These are phyloP conservation scores for Aspiorhynchus laticeps DNA, from an alignment of 2,113 vertebrate species.

Conservation along the genomic window DNA sequence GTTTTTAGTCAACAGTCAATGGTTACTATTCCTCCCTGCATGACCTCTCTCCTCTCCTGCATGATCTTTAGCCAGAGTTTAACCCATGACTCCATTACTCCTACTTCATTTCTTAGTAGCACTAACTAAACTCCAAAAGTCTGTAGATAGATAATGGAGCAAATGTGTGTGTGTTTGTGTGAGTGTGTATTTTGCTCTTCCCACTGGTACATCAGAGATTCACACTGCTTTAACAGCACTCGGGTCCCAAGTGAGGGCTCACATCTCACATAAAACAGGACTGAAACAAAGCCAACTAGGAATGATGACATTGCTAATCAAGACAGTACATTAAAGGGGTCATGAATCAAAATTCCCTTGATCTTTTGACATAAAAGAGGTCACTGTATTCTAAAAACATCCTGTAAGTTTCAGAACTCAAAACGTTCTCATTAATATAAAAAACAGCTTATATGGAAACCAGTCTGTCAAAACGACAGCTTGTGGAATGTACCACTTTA, in stretches of 20 bases:
- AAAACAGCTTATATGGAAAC: no score
- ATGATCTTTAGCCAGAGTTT: not conserved
- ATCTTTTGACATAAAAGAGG: no score
- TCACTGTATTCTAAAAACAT: no score
- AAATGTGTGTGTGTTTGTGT: not conserved
- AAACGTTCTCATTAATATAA: no score
- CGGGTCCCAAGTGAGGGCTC: not conserved
- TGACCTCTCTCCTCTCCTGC: not conserved
- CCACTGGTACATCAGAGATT: not conserved
- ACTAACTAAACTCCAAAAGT: constrained; percentile 7
- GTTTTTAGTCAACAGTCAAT: no score
- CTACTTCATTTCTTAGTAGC: not conserved
- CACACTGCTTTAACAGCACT: not conserved
- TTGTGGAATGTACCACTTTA: no score
- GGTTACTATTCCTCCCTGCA: not conserved
- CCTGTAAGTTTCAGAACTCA: no score
- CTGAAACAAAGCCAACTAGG: not conserved
- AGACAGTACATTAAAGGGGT: not conserved
- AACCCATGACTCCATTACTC: not conserved
- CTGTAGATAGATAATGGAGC: not conserved
- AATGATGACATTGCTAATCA: not conserved
- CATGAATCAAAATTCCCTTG: no score
- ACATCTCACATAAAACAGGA: constrained; percentile 13
- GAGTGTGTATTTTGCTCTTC: not conserved
- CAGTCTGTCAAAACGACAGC: no score